These are phyloP conservation scores for Palloptera scutellata DNA, from an alignment of 2,888 invertebrate genomes.

Conservation along the genomic window DNA sequence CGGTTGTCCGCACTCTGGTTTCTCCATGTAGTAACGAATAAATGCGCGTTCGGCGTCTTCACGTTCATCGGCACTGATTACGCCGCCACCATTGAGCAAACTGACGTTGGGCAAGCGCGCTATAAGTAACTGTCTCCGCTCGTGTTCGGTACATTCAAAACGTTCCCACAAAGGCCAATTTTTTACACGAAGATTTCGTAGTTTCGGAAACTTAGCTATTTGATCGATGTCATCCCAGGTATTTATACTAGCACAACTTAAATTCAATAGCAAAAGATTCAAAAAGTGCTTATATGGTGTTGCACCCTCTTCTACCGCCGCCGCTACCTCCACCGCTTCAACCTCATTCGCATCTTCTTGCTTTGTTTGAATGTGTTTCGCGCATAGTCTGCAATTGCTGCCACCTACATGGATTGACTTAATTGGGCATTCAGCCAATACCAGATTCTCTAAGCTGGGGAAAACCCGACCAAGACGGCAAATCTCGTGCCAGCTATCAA, in stretches of 20 bases:
- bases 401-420: slow-evolving; percentile 59
- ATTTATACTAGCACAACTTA: slow-evolving; percentile 83
- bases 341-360: slow-evolving; percentile 44
- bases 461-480: slow-evolving; percentile 85
- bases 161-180: slow-evolving; percentile 78
- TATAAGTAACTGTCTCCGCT: slow-evolving; percentile 84
- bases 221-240: slow-evolving; percentile 92
- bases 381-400: not conserved
- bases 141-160: slow-evolving; percentile 87
- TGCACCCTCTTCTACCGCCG: slow-evolving; percentile 64
- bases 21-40: slow-evolving; percentile 90
- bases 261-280: slow-evolving; percentile 77
- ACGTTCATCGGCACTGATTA: slow-evolving; percentile 82
- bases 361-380: slow-evolving; percentile 40
- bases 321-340: slow-evolving; percentile 68
- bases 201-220: slow-evolving; percentile 80
- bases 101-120: slow-evolving; percentile 86
- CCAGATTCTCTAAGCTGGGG: slow-evolving; percentile 83
- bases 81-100: slow-evolving; percentile 88
- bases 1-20: slow-evolving; percentile 82
- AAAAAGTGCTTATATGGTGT: slow-evolving; percentile 66
- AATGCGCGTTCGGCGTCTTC: slow-evolving; percentile 94
- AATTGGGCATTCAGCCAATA: slow-evolving; percentile 87
- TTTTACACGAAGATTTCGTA: slow-evolving; percentile 81
- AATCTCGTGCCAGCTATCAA: slow-evolving; percentile 85